Evolutionary conservation across 2,888 invertebrate species (phyloP), one percentile per base, ranked within the genome.

Genomic region (Operophtera brumata): DNA sequence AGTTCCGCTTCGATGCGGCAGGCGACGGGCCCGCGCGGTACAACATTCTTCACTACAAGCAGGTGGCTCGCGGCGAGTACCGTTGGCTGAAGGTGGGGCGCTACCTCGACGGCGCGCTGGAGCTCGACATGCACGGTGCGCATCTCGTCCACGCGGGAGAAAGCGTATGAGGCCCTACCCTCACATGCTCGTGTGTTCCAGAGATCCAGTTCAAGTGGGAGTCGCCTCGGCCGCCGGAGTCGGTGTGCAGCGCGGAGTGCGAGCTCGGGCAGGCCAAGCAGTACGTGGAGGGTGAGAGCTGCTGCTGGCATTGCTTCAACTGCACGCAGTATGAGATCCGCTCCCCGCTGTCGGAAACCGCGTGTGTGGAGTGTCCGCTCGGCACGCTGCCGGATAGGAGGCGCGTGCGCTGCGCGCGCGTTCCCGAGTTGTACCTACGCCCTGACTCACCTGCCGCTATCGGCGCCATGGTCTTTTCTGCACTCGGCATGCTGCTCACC

Each of bases 1-100:
- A 94, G 72, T 98, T 98, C 82, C 94, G 94, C 65, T 98, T 98
- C 82, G 96, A 97, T 78, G 90, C 86, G 48, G 94, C 96, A 69
- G 97, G 97, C 1, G 98, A 98, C 78, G 98, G 97, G 0, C 97
- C 97, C 0, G 97, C 97, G 8, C 93, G 98, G 37, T 98, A 98
- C 91, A 96, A 97, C 78, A 97, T 98, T 69, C 94, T 98, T 64
- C 98, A 98, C 84, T 98, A 97, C 91, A 96, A 97, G 77, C 96
- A 96, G 78, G 92, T 93, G 12, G 85, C 93, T 14, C 91, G 89
- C 1, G 95, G 94, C 9, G 92, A 92, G 63, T 97, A 94, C 82
- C 93, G 94, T 66, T 97, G 97, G 97, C 89, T 96, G 42, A 92
- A 93, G 58, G 96, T 97, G 10, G 97, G 97, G 34, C 94, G 94